phyloP scores from a whole-genome alignment of 2,113 vertebrate species.

The Oncorhynchus gorbuscha region DNA sequence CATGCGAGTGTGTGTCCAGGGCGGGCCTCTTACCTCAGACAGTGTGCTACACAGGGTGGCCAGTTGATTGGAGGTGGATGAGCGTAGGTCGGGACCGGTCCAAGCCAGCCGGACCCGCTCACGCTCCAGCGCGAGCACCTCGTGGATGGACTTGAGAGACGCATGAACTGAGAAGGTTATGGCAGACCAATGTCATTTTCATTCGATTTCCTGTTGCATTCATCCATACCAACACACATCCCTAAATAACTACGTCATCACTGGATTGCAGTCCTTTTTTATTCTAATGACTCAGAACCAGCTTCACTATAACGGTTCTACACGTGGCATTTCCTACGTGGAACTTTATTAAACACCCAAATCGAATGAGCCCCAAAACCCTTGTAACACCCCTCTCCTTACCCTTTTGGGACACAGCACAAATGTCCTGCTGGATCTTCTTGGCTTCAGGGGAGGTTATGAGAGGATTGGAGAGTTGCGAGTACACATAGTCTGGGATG shows the following conservation, averaged over 20 bases:
- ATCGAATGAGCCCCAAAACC: no score
- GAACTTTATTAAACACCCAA: neutral
- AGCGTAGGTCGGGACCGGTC: constrained; percentile 64
- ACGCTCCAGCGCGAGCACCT: constrained; percentile 66
- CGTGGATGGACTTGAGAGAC: constrained; percentile 68
- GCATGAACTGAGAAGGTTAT: constrained; percentile 60
- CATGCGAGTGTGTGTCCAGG: neutral
- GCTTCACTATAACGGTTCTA: neutral
- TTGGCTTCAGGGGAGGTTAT: constrained; percentile 79
- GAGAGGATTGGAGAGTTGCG: constrained; percentile 78
- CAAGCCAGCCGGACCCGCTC: constrained; percentile 74
- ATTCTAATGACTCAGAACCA: neutral
- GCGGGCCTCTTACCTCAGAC: constrained; percentile 61
- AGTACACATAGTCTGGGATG: constrained; percentile 85
- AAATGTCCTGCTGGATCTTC: constrained; percentile 88
- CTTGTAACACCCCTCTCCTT: constrained; percentile 10
- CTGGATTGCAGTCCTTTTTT: no score
- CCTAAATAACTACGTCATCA: no score
- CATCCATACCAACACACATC: no score
- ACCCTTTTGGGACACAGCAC: constrained; percentile 82
- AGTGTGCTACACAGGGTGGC: constrained; percentile 71
- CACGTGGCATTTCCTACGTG: neutral
- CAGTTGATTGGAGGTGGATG: constrained; percentile 68
- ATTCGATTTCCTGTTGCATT: neutral
- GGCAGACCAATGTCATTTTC: neutral